Base-by-base conservation (phyloP, 2,888 invertebrate genomes). In the Darwinula stevensoni region DNA sequence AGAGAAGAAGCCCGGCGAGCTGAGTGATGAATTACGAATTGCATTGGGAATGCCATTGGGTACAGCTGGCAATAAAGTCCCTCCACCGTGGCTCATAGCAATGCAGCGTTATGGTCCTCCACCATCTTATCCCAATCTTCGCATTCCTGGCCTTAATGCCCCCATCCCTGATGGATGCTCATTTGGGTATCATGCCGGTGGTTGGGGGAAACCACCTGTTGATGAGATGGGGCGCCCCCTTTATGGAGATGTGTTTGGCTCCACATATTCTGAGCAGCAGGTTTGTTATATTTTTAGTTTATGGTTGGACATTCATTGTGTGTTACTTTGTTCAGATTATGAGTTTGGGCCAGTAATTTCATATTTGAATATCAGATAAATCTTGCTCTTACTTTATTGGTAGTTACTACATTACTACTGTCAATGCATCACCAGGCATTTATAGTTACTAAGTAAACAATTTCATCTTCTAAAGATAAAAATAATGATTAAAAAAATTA, bases 161-260 rank as follows among this genome's bases (percentile, higher is more conserved):
- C 88, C 94, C 1, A 97, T 97, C 43, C 97, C 97, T 0, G 94
- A 91, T 37, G 70, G 72, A 2, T 94, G 91, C 47, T 75, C 86
- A 0, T 97, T 97, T 52, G 97, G 97, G 13, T 97, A 97, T 53
- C 94, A 97, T 56, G 91, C 94, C 1, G 97, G 88, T 26, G 94
- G 94, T 16, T 97, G 94, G 94, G 94, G 97, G 36, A 97, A 97
- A 51, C 97, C 97, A 9, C 97, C 97, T 0, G 97, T 97, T 0
- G 97, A 97, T 53, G 94, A 94, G 53, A 72, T 70, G 37, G 97
- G 97, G 22, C 75, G 86, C 49, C 97, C 97, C 1, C 56, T 97
- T 2, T 99, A 99, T 49, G 97, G 97, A 2, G 97, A 97, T 53
- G 97, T 97, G 3, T 99, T 97, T 48, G 94, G 94, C 4, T 71